phyloP scores from a whole-genome alignment of 1,140 invertebrate species.

The Camponotus vicinus region DNA sequence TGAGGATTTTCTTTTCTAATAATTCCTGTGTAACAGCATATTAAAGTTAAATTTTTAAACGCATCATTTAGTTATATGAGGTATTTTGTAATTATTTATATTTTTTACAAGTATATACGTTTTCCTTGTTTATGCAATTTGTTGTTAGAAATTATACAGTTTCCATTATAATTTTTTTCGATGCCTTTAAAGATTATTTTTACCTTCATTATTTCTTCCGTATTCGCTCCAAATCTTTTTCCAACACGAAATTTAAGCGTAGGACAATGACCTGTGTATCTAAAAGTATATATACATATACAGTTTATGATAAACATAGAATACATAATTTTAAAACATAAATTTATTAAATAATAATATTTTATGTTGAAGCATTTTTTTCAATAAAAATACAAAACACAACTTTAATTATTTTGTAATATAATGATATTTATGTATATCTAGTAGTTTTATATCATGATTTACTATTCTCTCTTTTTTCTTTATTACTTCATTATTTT shows the following conservation, averaged over 20 bases:
- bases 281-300: slow-evolving; percentile 77
- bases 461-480: not conserved
- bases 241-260: slow-evolving; percentile 90
- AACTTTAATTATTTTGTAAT: too few relatives aligned
- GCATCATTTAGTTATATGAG: not conserved
- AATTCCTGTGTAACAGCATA: slow-evolving; percentile 82
- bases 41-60: not conserved
- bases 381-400: not conserved
- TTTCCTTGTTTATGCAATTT: not conserved
- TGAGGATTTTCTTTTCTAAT: slow-evolving; percentile 84
- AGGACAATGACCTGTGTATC: slow-evolving; percentile 92
- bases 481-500: not conserved
- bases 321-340: not conserved
- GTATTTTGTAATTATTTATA: not conserved
- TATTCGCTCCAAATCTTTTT: slow-evolving; percentile 90
- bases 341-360: not conserved
- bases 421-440: not conserved
- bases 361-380: too few relatives aligned
- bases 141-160: not conserved
- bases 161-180: not conserved
- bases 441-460: not conserved
- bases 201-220: slow-evolving; percentile 90
- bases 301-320: not conserved
- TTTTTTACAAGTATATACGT: not conserved
- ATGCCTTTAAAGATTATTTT: slow-evolving; percentile 37